These are phyloP conservation scores for Ommatoiulus sabulosus DNA, from an alignment of 2,888 invertebrate genomes.

Conservation along the genomic window DNA sequence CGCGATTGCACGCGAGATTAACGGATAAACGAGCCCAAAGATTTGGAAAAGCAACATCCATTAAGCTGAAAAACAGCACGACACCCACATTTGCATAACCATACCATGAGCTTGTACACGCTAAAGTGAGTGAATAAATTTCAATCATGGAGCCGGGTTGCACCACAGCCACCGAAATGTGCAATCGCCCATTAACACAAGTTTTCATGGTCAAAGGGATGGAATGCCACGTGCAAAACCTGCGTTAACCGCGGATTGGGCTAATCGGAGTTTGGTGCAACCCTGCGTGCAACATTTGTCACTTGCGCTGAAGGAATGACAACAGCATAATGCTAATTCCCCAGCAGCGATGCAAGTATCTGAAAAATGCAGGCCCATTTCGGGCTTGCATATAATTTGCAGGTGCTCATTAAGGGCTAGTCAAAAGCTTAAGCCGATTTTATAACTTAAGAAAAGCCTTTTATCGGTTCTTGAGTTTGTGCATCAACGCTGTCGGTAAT, in stretches of 20 bases:
- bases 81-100: constrained; percentile 27
- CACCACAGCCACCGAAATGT: background rate
- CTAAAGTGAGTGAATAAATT: background rate
- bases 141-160: background rate
- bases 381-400: background rate
- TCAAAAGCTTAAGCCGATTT: background rate
- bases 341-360: too few relatives aligned
- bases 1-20: background rate
- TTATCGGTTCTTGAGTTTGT: background rate
- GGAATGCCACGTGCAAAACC: background rate
- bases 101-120: too few relatives aligned
- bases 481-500: background rate
- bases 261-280: too few relatives aligned
- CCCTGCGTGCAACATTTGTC: too few relatives aligned
- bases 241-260: background rate
- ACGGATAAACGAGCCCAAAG: background rate
- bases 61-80: background rate
- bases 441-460: background rate
- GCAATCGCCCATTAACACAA: background rate
- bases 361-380: background rate
- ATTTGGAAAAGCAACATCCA: background rate
- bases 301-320: too few relatives aligned
- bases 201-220: background rate
- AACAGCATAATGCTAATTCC: background rate
- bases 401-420: background rate